Evolutionary conservation across 2,113 vertebrate species (phyloP), one percentile per base, ranked within the genome.

Genomic region (Mola mola): DNA sequence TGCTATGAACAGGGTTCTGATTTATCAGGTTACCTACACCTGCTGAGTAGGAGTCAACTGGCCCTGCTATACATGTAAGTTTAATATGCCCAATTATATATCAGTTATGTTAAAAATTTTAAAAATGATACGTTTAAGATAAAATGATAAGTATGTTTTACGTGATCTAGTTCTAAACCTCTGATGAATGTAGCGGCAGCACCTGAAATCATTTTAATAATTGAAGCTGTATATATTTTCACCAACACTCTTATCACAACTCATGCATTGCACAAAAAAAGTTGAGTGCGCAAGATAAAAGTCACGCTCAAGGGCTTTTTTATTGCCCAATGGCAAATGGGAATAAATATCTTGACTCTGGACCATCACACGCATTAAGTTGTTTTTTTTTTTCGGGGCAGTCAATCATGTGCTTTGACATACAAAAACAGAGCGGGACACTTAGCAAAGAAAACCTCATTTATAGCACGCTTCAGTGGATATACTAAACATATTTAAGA

Each of bases 381-480:
- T 84, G 82, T 90, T 91, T 89, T 91, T 79, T 81, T 81, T 85
- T 85, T 83, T 84, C 47, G n/a, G 75, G 1, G 75, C 87, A 90
- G 90, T 93, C 88, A 82, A 90, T 93, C 90, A 89, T 84, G 74
- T 43, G 51, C 76, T 82, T 60, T 91, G 90, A 91, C 90, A 90
- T 92, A 87, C 44, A 87, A 91, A 92, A 92, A 91, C 61, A 92
- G 83, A 88, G 73, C 1, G 58, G 66, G 86, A 89, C 87, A 91
- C 90, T 92, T 91, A 91, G 90, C 62, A 90, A 91, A 92, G 90
- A 88, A 92, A 92, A 92, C 88, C 83, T 87, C 72, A 82, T 90
- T 92, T 87, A 89, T 87, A 89, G 90, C 72, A 77, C n/a, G 55
- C 78, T 69, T 85, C 64, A 22, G 49, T 72, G 80, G 70, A 79